Percentiles rank a stretch among this genome's conserved stretches.
phyloP scores from a whole-genome alignment of 2,797 vertebrate genomes.

The Pseudochromis fuscus region DNA sequence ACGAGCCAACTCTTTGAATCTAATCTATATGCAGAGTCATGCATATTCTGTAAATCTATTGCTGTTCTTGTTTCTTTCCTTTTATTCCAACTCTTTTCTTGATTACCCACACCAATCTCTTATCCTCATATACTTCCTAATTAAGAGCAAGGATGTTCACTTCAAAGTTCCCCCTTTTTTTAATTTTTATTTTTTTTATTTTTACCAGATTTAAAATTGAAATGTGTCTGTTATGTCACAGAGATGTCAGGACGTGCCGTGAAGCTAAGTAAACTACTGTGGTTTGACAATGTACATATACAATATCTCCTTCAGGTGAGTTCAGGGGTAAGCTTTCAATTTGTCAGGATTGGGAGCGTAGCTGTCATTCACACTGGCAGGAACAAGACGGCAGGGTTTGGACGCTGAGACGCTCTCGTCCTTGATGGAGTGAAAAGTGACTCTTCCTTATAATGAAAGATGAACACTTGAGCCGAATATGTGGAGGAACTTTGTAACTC shows the following conservation, averaged over 20 bases:
- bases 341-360: constrained; percentile 4
- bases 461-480: constrained; percentile 19
- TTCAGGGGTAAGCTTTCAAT: constrained; percentile 33
- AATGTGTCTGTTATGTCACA: background rate
- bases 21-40: constrained; percentile 42
- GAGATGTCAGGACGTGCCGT: constrained; percentile 9
- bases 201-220: background rate
- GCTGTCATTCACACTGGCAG: constrained; percentile 22
- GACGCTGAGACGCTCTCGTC: constrained; percentile 30
- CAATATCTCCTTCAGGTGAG: constrained; percentile 6
- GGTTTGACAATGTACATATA: constrained; percentile 14
- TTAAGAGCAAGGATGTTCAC: constrained; percentile 16
- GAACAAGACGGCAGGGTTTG: constrained; percentile 5
- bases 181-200: no score
- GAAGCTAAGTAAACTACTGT: background rate
- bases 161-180: constrained; percentile 9
- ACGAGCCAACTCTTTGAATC: constrained; percentile 6
- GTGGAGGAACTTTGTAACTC: constrained; percentile 28
- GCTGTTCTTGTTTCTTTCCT: constrained; percentile 12
- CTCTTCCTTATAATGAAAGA: constrained; percentile 21
- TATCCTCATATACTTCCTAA: background rate
- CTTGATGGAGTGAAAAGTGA: constrained; percentile 26
- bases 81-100: constrained; percentile 12
- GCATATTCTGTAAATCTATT: constrained; percentile 3
- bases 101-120: constrained; percentile 7